Evolutionary conservation across 2,888 invertebrate species (phyloP).

Genomic region (Cryptocheilus praepositus): DNA sequence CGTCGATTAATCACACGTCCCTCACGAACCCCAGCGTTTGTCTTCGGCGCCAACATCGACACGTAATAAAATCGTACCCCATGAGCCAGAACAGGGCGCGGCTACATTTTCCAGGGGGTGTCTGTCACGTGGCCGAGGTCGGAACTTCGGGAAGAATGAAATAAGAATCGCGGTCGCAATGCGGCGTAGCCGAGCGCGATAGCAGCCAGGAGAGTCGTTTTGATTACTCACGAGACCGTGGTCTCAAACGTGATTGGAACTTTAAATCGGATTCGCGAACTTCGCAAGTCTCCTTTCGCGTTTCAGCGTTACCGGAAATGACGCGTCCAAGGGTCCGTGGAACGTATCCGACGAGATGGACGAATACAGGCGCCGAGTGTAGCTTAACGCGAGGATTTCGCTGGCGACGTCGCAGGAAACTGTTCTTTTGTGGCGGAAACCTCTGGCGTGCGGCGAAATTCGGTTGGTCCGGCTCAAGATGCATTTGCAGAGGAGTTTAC

Average conservation of each 20-base stretch:
- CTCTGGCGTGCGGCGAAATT: too few species aligned
- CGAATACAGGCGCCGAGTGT: constrained; percentile 12
- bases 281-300: constrained; percentile 23
- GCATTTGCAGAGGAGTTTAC: too few species aligned
- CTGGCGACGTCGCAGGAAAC: too few species aligned
- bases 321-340: neutral
- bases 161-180: constrained; percentile 34
- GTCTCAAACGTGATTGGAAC: constrained; percentile 51
- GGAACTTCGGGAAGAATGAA: constrained; percentile 25
- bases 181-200: constrained; percentile 8
- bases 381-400: too few species aligned
- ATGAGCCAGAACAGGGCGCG: neutral
- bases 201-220: constrained; percentile 27
- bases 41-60: neutral
- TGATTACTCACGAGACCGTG: constrained; percentile 49
- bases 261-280: constrained; percentile 41
- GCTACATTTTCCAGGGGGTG: neutral
- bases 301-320: neutral
- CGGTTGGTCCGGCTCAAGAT: too few species aligned
- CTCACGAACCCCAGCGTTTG: too few species aligned
- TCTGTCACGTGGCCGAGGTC: neutral
- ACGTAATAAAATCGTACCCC: neutral
- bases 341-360: neutral
- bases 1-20: too few species aligned
- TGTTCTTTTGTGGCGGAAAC: too few species aligned